These are phyloP conservation scores for Otolemur crassicaudatus DNA, from an alignment of 2,797 vertebrate genomes.

Conservation along the genomic window DNA sequence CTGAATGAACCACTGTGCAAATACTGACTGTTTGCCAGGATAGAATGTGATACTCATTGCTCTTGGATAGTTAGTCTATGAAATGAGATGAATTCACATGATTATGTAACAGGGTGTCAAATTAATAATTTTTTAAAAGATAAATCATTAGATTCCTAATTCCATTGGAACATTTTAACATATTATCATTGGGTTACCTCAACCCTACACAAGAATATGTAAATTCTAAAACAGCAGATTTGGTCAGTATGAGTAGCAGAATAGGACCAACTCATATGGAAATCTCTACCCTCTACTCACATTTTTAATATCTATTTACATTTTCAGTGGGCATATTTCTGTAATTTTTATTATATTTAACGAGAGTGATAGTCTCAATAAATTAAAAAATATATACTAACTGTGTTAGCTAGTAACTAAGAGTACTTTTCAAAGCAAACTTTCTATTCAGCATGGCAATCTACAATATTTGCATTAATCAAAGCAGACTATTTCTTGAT, in stretches of 20 bases:
- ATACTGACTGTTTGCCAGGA: slow-evolving; percentile 27
- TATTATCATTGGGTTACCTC: background rate
- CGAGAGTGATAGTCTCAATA: background rate
- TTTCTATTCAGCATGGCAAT: background rate
- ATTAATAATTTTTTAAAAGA: background rate
- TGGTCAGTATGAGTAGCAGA: background rate
- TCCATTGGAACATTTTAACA: background rate
- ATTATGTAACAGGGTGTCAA: background rate
- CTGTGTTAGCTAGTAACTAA: background rate
- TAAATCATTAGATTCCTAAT: background rate
- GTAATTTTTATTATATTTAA: background rate
- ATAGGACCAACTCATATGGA: background rate
- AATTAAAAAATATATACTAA: background rate
- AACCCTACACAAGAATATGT: background rate
- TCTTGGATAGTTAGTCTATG: background rate
- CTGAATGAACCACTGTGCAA: slow-evolving; percentile 23
- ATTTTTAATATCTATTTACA: background rate
- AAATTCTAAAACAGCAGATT: background rate
- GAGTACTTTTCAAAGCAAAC: background rate
- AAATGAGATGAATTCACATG: background rate
- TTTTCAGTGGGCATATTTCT: background rate
- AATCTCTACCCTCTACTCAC: background rate
- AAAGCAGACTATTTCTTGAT: background rate
- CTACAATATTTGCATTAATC: background rate
- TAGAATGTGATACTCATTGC: slow-evolving; percentile 13